A percentile compares a stretch with the other conserved stretches of the same genome.
Conservation (phyloP, 2,888 invertebrate species). For the Cheilosia pagana region DNA sequence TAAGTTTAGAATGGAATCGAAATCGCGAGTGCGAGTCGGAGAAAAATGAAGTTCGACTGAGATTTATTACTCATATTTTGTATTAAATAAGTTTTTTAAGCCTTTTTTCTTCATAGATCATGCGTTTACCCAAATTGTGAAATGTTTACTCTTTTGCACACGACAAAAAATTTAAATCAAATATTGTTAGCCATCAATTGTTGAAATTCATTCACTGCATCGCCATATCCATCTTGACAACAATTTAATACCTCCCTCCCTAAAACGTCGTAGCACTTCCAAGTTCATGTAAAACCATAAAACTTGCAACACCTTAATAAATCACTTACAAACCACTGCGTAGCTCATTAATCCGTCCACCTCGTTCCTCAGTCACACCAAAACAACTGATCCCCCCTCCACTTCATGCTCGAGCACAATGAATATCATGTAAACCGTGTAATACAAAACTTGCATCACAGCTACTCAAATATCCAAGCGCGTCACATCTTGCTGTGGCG, state of each 20-base stretch:
- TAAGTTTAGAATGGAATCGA: no score
- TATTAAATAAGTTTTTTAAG: no score
- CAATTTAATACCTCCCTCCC: background rate
- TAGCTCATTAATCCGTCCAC: conserved; percentile 5
- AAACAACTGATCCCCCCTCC: background rate
- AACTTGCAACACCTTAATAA: conserved; percentile 29
- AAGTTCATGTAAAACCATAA: conserved; percentile 25
- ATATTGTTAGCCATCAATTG: background rate
- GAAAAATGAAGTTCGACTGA: no score
- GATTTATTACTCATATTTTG: no score
- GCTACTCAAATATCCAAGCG: conserved; percentile 30
- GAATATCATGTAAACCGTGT: conserved; percentile 13
- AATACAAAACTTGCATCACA: conserved; percentile 33
- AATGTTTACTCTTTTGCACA: background rate
- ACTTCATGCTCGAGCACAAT: conserved; percentile 25
- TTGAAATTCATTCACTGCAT: background rate
- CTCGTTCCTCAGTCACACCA: background rate
- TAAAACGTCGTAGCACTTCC: background rate
- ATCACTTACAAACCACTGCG: conserved; percentile 19
- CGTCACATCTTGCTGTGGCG: conserved; percentile 28
- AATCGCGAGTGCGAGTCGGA: no score
- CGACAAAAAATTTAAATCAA: no score
- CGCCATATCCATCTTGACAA: background rate
- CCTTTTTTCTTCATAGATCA: no score
- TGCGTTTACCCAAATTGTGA: no score